Conservation (phyloP, 1,140 invertebrate genomes). For the Drosophila littoralis region DNA sequence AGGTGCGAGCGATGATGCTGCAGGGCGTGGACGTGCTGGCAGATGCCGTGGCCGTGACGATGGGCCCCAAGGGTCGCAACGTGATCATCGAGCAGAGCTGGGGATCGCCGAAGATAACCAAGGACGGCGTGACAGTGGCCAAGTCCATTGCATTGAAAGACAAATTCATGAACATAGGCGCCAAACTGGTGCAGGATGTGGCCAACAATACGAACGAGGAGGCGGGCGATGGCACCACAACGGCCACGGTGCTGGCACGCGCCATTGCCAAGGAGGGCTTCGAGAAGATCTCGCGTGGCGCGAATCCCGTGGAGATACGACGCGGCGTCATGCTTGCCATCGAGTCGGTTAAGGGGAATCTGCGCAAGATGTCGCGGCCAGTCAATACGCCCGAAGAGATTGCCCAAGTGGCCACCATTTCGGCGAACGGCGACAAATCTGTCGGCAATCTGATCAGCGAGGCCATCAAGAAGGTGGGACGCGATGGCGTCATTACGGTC, state of each 20-base stretch:
- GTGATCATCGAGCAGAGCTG: conserved; percentile 99
- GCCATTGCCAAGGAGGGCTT: conserved; percentile 99
- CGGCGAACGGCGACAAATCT: conserved; percentile 97
- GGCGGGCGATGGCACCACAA: conserved; percentile 99
- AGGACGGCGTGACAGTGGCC: conserved; percentile 99
- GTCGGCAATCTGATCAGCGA: conserved; percentile 97
- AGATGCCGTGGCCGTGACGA: conserved; percentile 99
- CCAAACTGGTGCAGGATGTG: conserved; percentile 99
- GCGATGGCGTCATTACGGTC: conserved; percentile 99
- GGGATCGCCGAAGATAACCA: conserved; percentile 99
- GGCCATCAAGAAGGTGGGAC: conserved; percentile 98
- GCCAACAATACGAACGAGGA: conserved; percentile 99
- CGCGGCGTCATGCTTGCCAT: conserved; percentile 98
- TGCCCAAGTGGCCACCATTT: conserved; percentile 99
- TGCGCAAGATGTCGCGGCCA: conserved; percentile 95
- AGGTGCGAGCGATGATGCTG: conserved; percentile 98
- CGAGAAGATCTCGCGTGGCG: conserved; percentile 98
- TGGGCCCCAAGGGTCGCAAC: conserved; percentile 99
- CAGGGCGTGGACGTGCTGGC: conserved; percentile 98
- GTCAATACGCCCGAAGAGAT: conserved; percentile 99
- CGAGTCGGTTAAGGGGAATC: conserved; percentile 93
- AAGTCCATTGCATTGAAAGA: conserved; percentile 99
- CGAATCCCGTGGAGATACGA: conserved; percentile 98
- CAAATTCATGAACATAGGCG: conserved; percentile 99
- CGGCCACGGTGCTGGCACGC: conserved; percentile 97